These are phyloP conservation scores for Ciconia nigra DNA, from an alignment of 2,797 vertebrate genomes.

Conservation along the genomic window DNA sequence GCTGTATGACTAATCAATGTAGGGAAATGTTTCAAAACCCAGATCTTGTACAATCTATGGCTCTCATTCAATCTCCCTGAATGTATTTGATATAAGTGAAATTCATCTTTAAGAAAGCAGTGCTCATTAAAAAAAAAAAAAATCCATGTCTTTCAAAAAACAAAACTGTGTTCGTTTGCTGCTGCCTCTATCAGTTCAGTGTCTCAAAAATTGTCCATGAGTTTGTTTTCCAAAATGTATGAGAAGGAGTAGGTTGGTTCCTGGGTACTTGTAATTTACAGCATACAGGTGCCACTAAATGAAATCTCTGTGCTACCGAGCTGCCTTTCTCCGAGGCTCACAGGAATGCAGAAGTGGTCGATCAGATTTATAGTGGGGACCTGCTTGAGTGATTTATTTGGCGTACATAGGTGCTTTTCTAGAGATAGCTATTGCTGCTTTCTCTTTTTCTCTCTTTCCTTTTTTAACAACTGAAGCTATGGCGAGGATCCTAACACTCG, in stretches of 20 bases:
- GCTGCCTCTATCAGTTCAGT: background rate
- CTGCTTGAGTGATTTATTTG: background rate
- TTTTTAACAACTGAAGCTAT: background rate
- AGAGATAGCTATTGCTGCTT: background rate
- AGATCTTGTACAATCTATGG: background rate
- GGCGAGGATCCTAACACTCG: background rate
- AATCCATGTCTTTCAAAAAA: background rate
- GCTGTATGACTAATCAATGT: background rate
- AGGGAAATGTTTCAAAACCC: background rate
- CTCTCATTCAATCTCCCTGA: background rate
- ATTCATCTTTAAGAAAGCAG: background rate
- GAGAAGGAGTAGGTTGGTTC: background rate
- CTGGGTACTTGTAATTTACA: background rate
- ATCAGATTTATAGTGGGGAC: background rate
- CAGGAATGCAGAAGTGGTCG: background rate
- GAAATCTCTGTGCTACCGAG: background rate
- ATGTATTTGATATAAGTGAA: background rate
- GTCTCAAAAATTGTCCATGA: background rate
- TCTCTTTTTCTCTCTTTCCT: background rate
- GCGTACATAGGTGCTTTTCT: background rate
- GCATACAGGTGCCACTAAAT: background rate
- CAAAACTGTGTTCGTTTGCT: background rate
- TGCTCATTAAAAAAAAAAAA: background rate
- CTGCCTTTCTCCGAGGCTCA: background rate
- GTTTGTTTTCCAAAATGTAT: background rate